Evolutionary conservation across 2,797 vertebrate genomes (phyloP), one percentile per base, ranked within the genome.

Genomic region (Presbytis comata): DNA sequence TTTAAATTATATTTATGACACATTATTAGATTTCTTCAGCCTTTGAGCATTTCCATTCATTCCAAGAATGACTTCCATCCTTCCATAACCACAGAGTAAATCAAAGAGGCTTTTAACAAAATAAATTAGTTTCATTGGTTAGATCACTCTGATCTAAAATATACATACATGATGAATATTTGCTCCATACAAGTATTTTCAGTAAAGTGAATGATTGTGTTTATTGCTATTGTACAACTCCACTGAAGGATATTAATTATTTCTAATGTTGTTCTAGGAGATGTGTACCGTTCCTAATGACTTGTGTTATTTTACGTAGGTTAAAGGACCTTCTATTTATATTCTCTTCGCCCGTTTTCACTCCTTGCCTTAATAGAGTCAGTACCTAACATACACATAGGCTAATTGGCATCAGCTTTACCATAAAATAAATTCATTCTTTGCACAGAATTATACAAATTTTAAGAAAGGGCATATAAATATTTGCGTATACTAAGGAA

Each of bases 141-240:
- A 1, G 7, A 67, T n/a, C 61, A 67, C 28, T 78, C 13, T 59
- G 61, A 79, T 84, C 55, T 57, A 53, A 39, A 46, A 50, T 92
- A 44, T 50, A 67, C 13, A 33, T 86, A 79, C 0, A 3, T 13
- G 36, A 72, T 48, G 4, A 89, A 89, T 55, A 19, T 64, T 97
- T 96, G 30, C 72, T 97, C 95, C 57, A 92, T 72, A 83, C 41
- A 36, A 1, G 80, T 95, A 92, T 50, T 84, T 97, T 64, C 86
- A 89, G 74, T 87, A 84, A 91, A 84, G 30, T 17, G 12, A 33
- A 79, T 64, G 28, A 84, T 83, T 41, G 7, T 0, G 1, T 64
- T 82, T 95, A 48, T n/a, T 36, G 13, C n/a, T 94, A 21, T 19
- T 76, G 1, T 93, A 89, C 92, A 48, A 93, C 89, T 93, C 82